phyloP scores from a whole-genome alignment of 2,888 invertebrate species.

The Zygogramma bicolorata region DNA sequence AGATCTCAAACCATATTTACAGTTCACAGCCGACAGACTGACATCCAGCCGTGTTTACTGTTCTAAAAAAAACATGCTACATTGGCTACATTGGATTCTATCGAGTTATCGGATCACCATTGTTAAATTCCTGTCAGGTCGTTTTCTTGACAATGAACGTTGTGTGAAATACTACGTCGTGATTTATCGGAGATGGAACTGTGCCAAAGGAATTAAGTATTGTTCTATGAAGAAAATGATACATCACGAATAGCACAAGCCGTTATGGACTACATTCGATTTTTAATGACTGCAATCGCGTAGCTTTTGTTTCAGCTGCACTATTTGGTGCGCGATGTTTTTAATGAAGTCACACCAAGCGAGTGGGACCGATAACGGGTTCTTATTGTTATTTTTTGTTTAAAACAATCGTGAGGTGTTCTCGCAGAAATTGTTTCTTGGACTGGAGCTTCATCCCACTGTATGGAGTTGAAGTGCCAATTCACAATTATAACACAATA shows the following conservation, averaged over 20 bases:
- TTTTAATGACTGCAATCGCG: conserved; percentile 4
- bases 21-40: no score
- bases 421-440: no score
- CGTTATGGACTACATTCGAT: background rate
- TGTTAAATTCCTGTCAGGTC: background rate
- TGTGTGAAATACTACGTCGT: background rate
- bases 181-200: background rate
- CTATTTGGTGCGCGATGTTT: background rate
- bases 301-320: background rate
- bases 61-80: no score
- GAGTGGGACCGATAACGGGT: background rate
- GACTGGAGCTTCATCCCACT: no score
- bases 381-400: background rate
- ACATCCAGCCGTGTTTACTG: no score
- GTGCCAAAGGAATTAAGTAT: conserved; percentile 4
- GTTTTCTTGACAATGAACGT: background rate
- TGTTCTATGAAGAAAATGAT: conserved; percentile 6
- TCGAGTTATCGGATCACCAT: no score
- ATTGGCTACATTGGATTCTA: no score
- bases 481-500: no score
- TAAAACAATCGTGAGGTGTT: no score
- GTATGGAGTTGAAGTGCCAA: no score
- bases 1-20: no score
- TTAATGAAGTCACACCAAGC: background rate
- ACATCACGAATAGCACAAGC: background rate